Evolutionary conservation across 2,113 vertebrate genomes (phyloP), one percentile per base, ranked within the genome.

Genomic region (Vidua macroura): DNA sequence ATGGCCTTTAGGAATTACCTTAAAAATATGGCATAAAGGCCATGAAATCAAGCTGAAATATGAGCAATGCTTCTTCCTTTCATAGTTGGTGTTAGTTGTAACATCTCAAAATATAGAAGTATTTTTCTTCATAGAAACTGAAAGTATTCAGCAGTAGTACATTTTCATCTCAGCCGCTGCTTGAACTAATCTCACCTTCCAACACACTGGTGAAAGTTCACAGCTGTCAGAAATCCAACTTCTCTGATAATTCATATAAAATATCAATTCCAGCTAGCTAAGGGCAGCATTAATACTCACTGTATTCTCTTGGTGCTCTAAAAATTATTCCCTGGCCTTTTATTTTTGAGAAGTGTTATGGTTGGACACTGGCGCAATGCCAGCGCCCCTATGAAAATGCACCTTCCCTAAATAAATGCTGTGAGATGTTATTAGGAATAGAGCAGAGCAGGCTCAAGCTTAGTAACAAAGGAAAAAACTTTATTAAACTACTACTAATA

Each of bases 301-400:
- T 63, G 11, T 43, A 33, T 56, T 80, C n/a, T 62, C 28, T 53
- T 0, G 0, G 7, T 39, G 30, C 14, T 56, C 11, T 46, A 31
- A 83, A 64, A 73, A 30, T 37, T 27, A 6, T 51, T 77, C 30
- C 10, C 8, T 35, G 8, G 39, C 9, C 6, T 81, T 79, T 58
- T 83, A 7, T 55, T 68, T 83, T 69, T 68, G 28, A 62, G 51
- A 43, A 76, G 13, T n/a, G n/a, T n/a, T n/a, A n/a, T n/a, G n/a
- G n/a, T n/a, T n/a, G n/a, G n/a, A n/a, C n/a, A n/a, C n/a, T n/a
- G n/a, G n/a, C n/a, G n/a, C n/a, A n/a, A n/a, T n/a, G n/a, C n/a
- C n/a, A n/a, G n/a, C n/a, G n/a, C n/a, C n/a, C n/a, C n/a, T n/a
- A n/a, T n/a, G n/a, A n/a, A n/a, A n/a, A n/a, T n/a, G n/a, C n/a